Evolutionary conservation across 2,797 vertebrate genomes (phyloP), one percentile per base, ranked within the genome.

Genomic region (Vespertilio murinus): DNA sequence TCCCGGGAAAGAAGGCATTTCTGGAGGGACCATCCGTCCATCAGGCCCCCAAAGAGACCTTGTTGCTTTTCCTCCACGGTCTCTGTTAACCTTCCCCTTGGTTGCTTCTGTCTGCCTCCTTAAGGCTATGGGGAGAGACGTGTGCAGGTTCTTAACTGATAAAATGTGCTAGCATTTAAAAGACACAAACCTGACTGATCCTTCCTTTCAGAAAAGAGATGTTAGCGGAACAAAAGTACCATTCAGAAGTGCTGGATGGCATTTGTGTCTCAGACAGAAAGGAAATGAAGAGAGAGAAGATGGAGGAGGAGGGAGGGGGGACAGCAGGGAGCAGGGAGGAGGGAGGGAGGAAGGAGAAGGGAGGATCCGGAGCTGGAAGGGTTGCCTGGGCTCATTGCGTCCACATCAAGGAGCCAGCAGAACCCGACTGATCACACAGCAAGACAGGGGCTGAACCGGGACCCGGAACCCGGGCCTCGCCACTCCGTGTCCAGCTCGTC

Each of bases 61-160:
- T 22, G 8, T 38, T 42, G 33, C 59, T 18, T 3, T 81, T 56
- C 88, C 69, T 4, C 74, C 59, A 20, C 7, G 6, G 13, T 91
- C 73, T 85, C 65, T 33, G n/a, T 47, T 47, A 73, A 40, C 49
- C 90, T 28, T 77, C 52, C 84, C 33, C 54, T 81, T 40, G 33
- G 54, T 82, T 49, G 28, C 86, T 73, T 78, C 92, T 92, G 28
- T 45, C 94, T 81, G 52, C 54, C 87, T 94, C 40, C 78, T 93
- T 75, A 23, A 86, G 78, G 77, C 64, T 91, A 22, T 71, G 80
- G 40, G 70, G 78, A 94, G 93, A 73, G 91, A 71, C 45, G 70
- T 83, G 47, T 1, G 7, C 59, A 40, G 77, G 74, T 85, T 86
- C 93, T 94, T 96, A 96, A 94, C 94, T 95, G 96, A 96, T 96